Evolutionary conservation across 2,888 invertebrate genomes (phyloP).

Genomic region (Leptinotarsa juncta): DNA sequence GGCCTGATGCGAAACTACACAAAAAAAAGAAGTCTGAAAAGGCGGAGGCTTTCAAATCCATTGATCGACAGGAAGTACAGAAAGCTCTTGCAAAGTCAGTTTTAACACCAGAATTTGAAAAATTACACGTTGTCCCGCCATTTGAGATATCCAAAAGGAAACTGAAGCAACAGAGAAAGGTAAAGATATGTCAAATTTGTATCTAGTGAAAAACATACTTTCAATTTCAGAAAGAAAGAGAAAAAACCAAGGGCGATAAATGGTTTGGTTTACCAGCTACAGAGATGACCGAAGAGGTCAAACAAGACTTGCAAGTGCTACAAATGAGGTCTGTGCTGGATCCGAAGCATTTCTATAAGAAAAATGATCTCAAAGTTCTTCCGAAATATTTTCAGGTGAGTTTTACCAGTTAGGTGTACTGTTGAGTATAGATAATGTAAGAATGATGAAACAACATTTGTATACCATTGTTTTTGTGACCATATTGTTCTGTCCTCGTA

Average conservation of each 20-base stretch:
- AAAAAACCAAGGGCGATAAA: constrained; percentile 83
- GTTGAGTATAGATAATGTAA: no score
- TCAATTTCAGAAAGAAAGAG: constrained; percentile 73
- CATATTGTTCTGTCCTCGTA: no score
- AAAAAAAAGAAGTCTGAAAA: constrained; percentile 57
- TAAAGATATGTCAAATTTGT: constrained; percentile 50
- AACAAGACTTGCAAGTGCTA: constrained; percentile 87
- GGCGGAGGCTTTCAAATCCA: constrained; percentile 30
- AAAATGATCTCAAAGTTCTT: constrained; percentile 84
- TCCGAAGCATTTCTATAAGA: constrained; percentile 95
- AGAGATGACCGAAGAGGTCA: constrained; percentile 89
- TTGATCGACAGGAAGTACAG: constrained; percentile 64
- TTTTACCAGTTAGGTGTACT: background rate
- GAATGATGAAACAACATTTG: no score
- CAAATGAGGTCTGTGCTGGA: constrained; percentile 93
- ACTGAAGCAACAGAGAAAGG: constrained; percentile 71
- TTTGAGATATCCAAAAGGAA: constrained; percentile 71
- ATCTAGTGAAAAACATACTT: background rate
- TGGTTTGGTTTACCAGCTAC: constrained; percentile 94
- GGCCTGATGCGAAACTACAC: constrained; percentile 55
- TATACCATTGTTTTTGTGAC: no score
- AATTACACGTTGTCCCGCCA: constrained; percentile 71
- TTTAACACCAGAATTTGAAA: constrained; percentile 75
- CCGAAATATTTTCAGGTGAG: constrained; percentile 94
- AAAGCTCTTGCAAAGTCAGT: constrained; percentile 74